Base-by-base conservation (phyloP, 2,113 vertebrate species). In the Pachycephala philippinensis region DNA sequence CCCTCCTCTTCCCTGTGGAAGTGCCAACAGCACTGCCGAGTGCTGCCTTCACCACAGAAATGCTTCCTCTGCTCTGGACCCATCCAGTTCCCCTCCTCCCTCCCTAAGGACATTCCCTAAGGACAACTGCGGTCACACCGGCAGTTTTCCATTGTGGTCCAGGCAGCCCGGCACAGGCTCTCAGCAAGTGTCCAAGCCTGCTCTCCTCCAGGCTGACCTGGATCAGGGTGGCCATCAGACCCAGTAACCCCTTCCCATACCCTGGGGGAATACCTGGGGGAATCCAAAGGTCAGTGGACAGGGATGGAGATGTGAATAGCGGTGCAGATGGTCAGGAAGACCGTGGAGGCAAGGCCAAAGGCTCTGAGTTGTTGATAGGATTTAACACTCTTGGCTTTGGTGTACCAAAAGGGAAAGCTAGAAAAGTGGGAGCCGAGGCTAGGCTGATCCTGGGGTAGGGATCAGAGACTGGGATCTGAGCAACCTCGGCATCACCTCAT, bases 381-480 rank as follows among this genome's bases (percentile, higher is more conserved):
- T 60, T 49, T 49, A 40, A 65, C 52, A 30, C 30, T 78, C 66
- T 20, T 37, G 65, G 54, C 26, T 76, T 42, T 54, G 33, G 57
- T 35, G 59, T 11, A n/a, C 33, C 45, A 57, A 53, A 63, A 47
- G 71, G 39, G n/a, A 57, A 91, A 90, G 71, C 30, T 80, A 84
- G 75, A 61, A 37, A 89, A 83, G 66, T 44, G 78, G 54, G 31
- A 91, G 70, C 49, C 40, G 30, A 57, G 19, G 45, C 53, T 93
- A n/a, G n/a, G n/a, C n/a, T n/a, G n/a, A n/a, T n/a, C n/a, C n/a
- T 0, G 0, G 15, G 53, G 87, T 47, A 87, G 28, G 91, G 84
- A 96, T 87, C 76, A 96, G 96, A 95, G 85, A 91, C 90, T 26
- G 81, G 87, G 75, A 57, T 90, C 27, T 47, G 45, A 65, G 69